phyloP scores from a whole-genome alignment of 2,888 invertebrate genomes.

The Deilephila porcellus region DNA sequence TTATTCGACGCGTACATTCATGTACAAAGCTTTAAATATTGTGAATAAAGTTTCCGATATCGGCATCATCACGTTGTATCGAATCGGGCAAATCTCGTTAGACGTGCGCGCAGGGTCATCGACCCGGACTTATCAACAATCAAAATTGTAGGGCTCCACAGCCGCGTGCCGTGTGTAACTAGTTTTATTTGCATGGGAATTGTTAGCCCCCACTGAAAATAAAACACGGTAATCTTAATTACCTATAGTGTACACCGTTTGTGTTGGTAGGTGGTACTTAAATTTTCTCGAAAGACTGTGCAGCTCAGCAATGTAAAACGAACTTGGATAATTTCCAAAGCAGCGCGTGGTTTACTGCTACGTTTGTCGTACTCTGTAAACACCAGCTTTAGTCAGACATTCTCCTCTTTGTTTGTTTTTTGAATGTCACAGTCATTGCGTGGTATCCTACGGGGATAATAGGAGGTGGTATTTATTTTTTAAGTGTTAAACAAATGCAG shows the following conservation, averaged over 20 bases:
- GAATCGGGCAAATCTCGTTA: conserved; percentile 63
- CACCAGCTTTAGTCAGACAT: conserved; percentile 58
- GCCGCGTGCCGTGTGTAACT: conserved; percentile 40
- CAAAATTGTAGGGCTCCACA: conserved; percentile 67
- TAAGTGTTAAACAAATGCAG: neutral
- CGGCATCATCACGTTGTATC: conserved; percentile 38
- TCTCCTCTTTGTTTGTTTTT: conserved; percentile 56
- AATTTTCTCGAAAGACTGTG: conserved; percentile 47
- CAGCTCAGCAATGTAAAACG: conserved; percentile 47
- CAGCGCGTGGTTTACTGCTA: conserved; percentile 46
- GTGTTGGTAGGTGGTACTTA: conserved; percentile 43
- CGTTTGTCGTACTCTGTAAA: conserved; percentile 63
- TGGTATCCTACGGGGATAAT: conserved; percentile 30
- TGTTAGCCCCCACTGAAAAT: conserved; percentile 37
- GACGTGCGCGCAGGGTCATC: conserved; percentile 76
- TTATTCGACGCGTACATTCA: too few species aligned
- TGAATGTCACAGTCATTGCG: conserved; percentile 45
- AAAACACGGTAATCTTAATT: neutral
- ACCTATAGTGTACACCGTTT: conserved; percentile 44
- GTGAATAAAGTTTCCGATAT: conserved; percentile 29
- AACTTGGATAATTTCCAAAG: conserved; percentile 58
- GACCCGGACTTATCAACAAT: conserved; percentile 79
- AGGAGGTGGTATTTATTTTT: conserved; percentile 8
- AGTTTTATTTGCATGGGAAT: conserved; percentile 66
- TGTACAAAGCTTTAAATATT: neutral